Evolutionary conservation across 2,888 invertebrate species (phyloP).

Genomic region (Teleiodes luculella): DNA sequence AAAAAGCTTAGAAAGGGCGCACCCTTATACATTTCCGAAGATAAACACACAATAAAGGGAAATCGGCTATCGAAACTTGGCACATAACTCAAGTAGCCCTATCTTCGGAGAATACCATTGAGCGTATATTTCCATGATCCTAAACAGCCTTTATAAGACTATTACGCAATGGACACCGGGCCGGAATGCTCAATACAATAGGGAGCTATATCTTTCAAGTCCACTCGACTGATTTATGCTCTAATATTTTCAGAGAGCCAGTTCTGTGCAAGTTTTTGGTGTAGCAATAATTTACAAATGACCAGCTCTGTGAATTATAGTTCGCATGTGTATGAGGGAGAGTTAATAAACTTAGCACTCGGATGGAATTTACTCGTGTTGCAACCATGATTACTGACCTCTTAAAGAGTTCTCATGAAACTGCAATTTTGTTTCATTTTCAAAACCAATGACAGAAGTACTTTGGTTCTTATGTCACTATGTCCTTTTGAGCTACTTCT

Average conservation of each 20-base stretch:
- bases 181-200: constrained; percentile 47
- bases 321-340: constrained; percentile 15
- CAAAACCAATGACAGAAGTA: too few relatives aligned
- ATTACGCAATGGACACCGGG: constrained; percentile 54
- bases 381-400: too few relatives aligned
- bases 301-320: constrained; percentile 14
- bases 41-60: constrained; percentile 45
- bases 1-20: not conserved
- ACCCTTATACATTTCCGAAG: constrained; percentile 27
- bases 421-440: too few relatives aligned
- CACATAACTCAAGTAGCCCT: constrained; percentile 49
- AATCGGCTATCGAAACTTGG: constrained; percentile 52
- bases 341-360: constrained; percentile 8
- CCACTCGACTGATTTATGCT: constrained; percentile 53
- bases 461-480: too few relatives aligned
- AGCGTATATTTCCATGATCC: constrained; percentile 50
- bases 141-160: constrained; percentile 57
- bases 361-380: too few relatives aligned
- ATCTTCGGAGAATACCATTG: constrained; percentile 40
- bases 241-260: constrained; percentile 50
- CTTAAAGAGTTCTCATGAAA: too few relatives aligned
- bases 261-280: constrained; percentile 39
- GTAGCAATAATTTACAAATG: constrained; percentile 45
- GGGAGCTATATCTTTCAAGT: constrained; percentile 43
- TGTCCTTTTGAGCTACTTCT: too few relatives aligned